phyloP scores from a whole-genome alignment of 2,797 vertebrate genomes.

The Enteromius trimaculatus region DNA sequence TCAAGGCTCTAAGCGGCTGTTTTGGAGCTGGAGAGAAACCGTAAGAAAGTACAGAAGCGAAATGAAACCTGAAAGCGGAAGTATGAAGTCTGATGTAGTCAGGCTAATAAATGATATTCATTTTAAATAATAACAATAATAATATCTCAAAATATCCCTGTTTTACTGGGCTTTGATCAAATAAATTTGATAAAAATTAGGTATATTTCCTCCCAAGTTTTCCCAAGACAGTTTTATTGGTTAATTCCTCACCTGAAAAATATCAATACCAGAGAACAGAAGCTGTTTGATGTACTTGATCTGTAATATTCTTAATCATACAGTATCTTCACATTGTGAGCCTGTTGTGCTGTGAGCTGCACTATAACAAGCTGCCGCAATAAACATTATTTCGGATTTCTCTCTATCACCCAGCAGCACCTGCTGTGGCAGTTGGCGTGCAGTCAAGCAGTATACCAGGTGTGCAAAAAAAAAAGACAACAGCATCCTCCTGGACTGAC shows the following conservation, averaged over 20 bases:
- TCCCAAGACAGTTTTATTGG: not conserved
- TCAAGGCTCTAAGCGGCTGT: no score
- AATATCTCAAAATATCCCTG: not conserved
- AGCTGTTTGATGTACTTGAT: no score
- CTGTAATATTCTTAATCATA: not conserved
- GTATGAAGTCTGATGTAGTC: no score
- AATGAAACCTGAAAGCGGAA: no score
- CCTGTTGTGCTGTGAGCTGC: slow-evolving; percentile 10
- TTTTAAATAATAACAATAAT: not conserved
- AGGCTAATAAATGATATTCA: not conserved
- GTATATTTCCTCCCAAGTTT: not conserved
- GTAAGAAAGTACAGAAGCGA: no score
- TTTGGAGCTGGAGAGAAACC: no score
- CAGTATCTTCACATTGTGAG: slow-evolving; percentile 12
- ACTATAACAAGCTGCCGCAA: slow-evolving; percentile 12
- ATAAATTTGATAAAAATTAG: not conserved
- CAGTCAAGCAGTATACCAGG: slow-evolving; percentile 36
- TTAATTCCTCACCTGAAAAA: slow-evolving; percentile 7
- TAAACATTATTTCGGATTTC: slow-evolving; percentile 31
- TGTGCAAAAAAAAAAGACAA: slow-evolving; percentile 45
- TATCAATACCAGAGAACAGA: not conserved
- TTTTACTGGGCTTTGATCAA: not conserved
- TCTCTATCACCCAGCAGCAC: slow-evolving; percentile 21
- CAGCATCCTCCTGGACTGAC: slow-evolving; percentile 39
- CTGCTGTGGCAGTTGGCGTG: slow-evolving; percentile 32